Percentiles rank a stretch among this genome's conserved stretches.
Conservation (phyloP, 1,140 invertebrate genomes). For the Anastatus disparis region DNA sequence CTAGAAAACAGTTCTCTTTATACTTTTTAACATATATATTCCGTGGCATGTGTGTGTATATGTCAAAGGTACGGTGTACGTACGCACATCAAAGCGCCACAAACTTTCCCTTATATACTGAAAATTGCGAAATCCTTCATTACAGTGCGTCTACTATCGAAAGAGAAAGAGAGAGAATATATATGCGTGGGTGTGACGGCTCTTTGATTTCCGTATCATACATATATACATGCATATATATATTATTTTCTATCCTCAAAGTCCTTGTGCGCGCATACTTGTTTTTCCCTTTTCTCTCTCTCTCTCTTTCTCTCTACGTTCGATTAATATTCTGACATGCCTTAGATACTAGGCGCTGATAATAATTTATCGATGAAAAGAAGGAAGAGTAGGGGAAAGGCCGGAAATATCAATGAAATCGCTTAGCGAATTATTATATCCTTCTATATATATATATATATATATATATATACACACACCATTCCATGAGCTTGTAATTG, state of each 20-base stretch:
- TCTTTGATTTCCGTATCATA: slow-evolving; percentile 22
- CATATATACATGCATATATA: neutral
- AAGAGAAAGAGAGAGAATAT: no score
- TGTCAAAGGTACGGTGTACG: slow-evolving; percentile 18
- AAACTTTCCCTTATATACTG: neutral
- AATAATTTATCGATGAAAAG: slow-evolving; percentile 6
- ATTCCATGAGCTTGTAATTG: neutral
- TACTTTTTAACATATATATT: no score
- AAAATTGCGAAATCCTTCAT: slow-evolving; percentile 37
- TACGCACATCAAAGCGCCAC: slow-evolving; percentile 5
- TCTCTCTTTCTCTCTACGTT: no score
- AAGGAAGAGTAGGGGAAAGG: neutral
- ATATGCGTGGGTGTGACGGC: slow-evolving; percentile 32
- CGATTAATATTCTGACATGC: no score
- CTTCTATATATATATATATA: no score
- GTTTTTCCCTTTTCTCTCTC: neutral
- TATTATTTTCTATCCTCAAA: no score
- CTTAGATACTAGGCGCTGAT: neutral
- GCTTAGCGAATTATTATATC: slow-evolving; percentile 23
- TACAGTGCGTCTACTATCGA: neutral
- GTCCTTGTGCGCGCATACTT: no score
- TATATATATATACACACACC: no score
- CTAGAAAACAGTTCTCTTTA: no score
- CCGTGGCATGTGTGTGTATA: neutral
- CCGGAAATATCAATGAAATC: slow-evolving; percentile 30